phyloP scores from a whole-genome alignment of 2,888 invertebrate species.

The Synanthedon formicaeformis region DNA sequence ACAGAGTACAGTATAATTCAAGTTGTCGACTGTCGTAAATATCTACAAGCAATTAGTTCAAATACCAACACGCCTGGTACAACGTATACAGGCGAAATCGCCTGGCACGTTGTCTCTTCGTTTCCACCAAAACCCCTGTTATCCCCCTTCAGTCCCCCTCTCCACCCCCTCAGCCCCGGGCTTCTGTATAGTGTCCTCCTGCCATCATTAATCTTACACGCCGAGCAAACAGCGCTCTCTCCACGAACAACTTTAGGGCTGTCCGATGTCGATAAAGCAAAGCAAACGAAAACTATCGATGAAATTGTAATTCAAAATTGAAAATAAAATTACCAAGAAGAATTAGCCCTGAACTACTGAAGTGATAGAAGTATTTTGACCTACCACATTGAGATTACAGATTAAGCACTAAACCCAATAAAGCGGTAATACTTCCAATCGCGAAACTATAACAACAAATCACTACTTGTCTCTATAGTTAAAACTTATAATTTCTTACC shows the following conservation, averaged over 20 bases:
- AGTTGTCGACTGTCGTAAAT: slow-evolving; percentile 27
- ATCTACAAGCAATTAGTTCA: slow-evolving; percentile 39
- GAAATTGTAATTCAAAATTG: background rate
- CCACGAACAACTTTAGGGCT: slow-evolving; percentile 38
- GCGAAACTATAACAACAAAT: too few species aligned
- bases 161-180: slow-evolving; percentile 12
- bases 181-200: slow-evolving; percentile 36
- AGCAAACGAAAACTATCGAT: slow-evolving; percentile 2
- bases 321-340: too few species aligned
- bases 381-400: too few species aligned
- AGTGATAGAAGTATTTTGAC: too few species aligned
- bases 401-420: too few species aligned
- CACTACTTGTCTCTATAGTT: too few species aligned
- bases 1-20: too few species aligned
- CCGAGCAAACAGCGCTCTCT: slow-evolving; percentile 43
- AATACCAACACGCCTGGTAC: slow-evolving; percentile 28
- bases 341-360: too few species aligned
- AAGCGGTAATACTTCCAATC: too few species aligned
- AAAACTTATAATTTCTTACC: too few species aligned
- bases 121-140: slow-evolving; percentile 1
- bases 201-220: slow-evolving; percentile 62
- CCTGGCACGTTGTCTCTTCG: slow-evolving; percentile 11
- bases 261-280: slow-evolving; percentile 22
- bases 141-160: slow-evolving; percentile 7
- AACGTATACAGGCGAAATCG: slow-evolving; percentile 28